Evolutionary conservation across 2,888 invertebrate genomes (phyloP).

Genomic region (Clitarchus hookeri): DNA sequence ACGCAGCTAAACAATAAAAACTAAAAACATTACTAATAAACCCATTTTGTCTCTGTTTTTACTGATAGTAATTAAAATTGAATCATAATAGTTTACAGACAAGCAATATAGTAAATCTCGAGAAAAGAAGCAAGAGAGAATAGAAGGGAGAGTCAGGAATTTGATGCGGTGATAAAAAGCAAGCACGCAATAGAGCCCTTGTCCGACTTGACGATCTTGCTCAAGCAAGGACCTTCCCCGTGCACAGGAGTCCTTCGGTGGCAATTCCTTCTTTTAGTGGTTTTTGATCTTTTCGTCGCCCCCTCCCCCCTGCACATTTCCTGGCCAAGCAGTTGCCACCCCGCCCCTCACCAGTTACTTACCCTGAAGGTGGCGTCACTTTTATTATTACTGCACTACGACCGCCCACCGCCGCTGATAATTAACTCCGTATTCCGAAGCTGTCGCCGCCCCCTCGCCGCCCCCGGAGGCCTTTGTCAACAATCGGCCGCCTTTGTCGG

Average conservation of each 20-base stretch:
- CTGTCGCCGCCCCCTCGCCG: neutral
- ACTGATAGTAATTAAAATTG: no score
- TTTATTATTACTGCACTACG: neutral
- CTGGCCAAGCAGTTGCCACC: neutral
- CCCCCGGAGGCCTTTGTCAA: constrained; percentile 29
- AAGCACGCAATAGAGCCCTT: neutral
- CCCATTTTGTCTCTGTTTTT: no score
- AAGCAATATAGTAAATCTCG: neutral
- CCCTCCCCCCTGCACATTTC: neutral
- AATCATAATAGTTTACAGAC: no score
- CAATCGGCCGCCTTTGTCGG: constrained; percentile 32
- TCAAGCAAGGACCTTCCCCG: neutral
- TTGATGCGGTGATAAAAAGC: neutral
- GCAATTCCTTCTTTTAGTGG: neutral
- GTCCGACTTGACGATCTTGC: neutral
- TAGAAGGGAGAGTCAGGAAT: neutral
- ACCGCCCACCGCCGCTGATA: neutral
- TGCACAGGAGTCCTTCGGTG: neutral
- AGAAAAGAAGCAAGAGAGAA: no score
- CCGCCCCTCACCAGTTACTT: neutral
- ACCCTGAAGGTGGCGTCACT: neutral
- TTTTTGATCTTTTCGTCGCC: neutral
- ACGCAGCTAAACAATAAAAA: no score
- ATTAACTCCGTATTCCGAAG: neutral
- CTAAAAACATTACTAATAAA: no score